These are phyloP conservation scores for Cetoscarus ocellatus DNA, from an alignment of 2,797 vertebrate genomes.

Conservation along the genomic window DNA sequence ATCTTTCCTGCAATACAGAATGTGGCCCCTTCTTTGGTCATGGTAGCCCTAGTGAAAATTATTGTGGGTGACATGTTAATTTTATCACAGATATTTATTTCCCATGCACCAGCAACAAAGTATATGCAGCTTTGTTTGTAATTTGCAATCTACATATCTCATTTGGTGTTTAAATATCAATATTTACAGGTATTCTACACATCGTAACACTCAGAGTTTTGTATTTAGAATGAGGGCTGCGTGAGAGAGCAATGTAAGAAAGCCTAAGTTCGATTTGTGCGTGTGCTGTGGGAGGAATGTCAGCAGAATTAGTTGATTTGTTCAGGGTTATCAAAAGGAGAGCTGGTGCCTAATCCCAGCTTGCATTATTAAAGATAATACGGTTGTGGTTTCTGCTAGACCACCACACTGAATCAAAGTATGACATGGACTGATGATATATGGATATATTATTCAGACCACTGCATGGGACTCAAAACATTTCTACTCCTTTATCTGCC, in stretches of 20 bases:
- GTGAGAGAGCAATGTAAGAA: constrained; percentile 63
- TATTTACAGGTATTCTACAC: constrained; percentile 50
- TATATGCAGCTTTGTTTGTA: constrained; percentile 46
- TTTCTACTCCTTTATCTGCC: constrained; percentile 68
- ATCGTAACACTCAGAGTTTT: constrained; percentile 34
- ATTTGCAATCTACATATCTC: constrained; percentile 56
- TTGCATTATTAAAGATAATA: constrained; percentile 89
- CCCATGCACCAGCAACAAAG: constrained; percentile 24
- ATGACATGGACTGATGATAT: constrained; percentile 82
- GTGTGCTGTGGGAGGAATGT: constrained; percentile 67
- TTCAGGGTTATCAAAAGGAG: constrained; percentile 82
- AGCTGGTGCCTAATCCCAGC: constrained; percentile 78
- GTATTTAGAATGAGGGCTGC: constrained; percentile 45
- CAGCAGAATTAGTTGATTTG: constrained; percentile 85
- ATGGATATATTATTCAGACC: constrained; percentile 86
- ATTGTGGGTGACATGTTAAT: constrained; percentile 50
- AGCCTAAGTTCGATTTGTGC: constrained; percentile 70
- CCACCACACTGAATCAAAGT: constrained; percentile 84
- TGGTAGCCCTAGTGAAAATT: constrained; percentile 46
- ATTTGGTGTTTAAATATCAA: constrained; percentile 64
- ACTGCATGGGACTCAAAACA: constrained; percentile 69
- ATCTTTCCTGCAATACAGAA: constrained; percentile 36
- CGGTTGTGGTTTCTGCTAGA: constrained; percentile 78
- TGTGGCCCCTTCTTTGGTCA: constrained; percentile 38
- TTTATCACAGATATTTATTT: constrained; percentile 41